phyloP scores from a whole-genome alignment of 2,797 vertebrate genomes.

The Erpetoichthys calabaricus region DNA sequence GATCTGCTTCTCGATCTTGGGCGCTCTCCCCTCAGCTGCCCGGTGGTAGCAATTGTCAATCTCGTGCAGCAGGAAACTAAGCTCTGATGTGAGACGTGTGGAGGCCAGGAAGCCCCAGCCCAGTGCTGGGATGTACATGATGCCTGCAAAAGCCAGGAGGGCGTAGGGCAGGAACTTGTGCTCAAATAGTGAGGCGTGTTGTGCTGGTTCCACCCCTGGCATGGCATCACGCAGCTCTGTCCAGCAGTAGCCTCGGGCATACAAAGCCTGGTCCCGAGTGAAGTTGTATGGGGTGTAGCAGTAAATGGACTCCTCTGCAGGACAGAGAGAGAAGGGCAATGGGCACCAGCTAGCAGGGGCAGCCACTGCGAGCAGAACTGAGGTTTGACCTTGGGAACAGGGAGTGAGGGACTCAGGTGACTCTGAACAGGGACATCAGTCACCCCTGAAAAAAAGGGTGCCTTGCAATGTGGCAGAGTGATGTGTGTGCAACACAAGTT shows the following conservation, averaged over 20 bases:
- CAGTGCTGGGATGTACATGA: constrained; percentile 94
- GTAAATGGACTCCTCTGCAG: constrained; percentile 96
- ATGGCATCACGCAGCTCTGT: constrained; percentile 90
- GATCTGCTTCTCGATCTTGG: constrained; percentile 99
- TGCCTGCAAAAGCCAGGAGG: constrained; percentile 87
- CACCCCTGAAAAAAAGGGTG: not conserved
- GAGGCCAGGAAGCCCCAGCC: constrained; percentile 96
- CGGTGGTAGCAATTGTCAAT: constrained; percentile 98
- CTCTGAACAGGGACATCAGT: too few relatives aligned
- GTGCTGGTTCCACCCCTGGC: constrained; percentile 71
- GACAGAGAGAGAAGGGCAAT: constrained; percentile 49
- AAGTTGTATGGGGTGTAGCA: constrained; percentile 99
- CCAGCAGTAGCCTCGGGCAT: constrained; percentile 98
- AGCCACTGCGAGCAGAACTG: too few relatives aligned
- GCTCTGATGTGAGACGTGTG: constrained; percentile 92
- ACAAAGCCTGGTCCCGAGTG: constrained; percentile 96
- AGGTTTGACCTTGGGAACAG: not conserved
- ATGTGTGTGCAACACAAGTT: not conserved
- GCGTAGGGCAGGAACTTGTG: constrained; percentile 98
- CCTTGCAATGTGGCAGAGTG: not conserved
- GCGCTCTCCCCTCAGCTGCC: constrained; percentile 87
- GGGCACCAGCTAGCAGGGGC: too few relatives aligned
- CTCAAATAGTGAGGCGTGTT: constrained; percentile 87
- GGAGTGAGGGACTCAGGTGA: not conserved
- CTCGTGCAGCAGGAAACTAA: constrained; percentile 98